These are phyloP conservation scores for Varecia variegata DNA, from an alignment of 2,797 vertebrate species.

Conservation along the genomic window DNA sequence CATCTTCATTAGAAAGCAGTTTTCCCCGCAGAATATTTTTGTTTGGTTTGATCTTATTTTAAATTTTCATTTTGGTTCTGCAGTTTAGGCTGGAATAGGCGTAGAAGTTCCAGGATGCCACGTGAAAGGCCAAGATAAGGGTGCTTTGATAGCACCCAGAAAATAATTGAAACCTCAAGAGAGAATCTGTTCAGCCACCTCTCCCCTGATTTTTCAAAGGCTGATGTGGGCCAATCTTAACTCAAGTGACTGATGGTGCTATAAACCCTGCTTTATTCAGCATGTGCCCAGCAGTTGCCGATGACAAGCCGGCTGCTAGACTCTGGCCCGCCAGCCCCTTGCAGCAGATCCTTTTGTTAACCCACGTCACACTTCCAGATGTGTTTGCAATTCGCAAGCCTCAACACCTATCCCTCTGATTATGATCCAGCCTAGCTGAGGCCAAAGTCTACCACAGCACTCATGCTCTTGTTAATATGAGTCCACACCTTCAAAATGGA, in stretches of 20 bases:
- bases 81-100: neutral
- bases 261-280: slow-evolving; percentile 6
- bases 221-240: neutral
- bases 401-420: neutral
- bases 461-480: neutral
- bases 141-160: neutral
- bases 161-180: slow-evolving; percentile 27
- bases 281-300: neutral
- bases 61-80: neutral
- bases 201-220: neutral
- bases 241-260: neutral
- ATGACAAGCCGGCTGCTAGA: neutral
- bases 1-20: neutral
- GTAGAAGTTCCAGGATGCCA: neutral
- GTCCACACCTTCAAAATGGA: neutral
- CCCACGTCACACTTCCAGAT: neutral
- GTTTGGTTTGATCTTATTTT: neutral
- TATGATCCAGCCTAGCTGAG: neutral
- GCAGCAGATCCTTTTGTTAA: neutral
- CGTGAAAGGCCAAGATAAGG: slow-evolving; percentile 12
- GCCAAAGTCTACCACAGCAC: neutral
- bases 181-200: neutral
- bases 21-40: neutral
- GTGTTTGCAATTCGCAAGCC: neutral
- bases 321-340: neutral